phyloP scores from a whole-genome alignment of 2,797 vertebrate species.

The Lithobates pipiens region DNA sequence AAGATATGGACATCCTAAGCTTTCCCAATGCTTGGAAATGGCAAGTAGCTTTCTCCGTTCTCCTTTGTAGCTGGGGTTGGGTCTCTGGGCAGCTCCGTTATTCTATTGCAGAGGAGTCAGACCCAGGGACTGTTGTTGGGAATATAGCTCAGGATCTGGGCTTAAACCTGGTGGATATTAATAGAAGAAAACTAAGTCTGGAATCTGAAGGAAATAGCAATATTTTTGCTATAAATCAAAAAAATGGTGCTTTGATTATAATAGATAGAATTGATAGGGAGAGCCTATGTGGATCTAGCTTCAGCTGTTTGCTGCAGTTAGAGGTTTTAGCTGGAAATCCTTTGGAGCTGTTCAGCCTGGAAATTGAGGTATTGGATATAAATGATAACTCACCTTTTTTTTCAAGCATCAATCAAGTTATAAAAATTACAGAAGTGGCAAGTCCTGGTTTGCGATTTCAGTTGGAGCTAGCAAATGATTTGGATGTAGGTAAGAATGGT shows the following conservation, averaged over 20 bases:
- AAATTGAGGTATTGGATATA: slow-evolving; percentile 72
- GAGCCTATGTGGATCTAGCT: slow-evolving; percentile 68
- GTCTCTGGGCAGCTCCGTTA: slow-evolving; percentile 87
- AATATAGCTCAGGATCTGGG: slow-evolving; percentile 66
- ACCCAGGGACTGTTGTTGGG: slow-evolving; percentile 69
- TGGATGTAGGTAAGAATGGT: slow-evolving; percentile 67
- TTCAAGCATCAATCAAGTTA: slow-evolving; percentile 64
- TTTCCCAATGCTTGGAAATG: slow-evolving; percentile 82
- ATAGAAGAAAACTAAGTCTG: slow-evolving; percentile 68
- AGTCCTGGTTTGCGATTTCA: slow-evolving; percentile 69
- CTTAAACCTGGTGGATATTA: slow-evolving; percentile 63
- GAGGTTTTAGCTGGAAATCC: slow-evolving; percentile 70
- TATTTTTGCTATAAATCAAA: slow-evolving; percentile 72
- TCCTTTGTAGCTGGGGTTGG: slow-evolving; percentile 80
- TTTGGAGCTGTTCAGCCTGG: slow-evolving; percentile 68
- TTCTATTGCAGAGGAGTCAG: slow-evolving; percentile 89
- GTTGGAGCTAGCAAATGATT: slow-evolving; percentile 70
- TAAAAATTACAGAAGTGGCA: slow-evolving; percentile 71
- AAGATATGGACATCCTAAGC: slow-evolving; percentile 62
- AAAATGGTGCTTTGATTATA: slow-evolving; percentile 68
- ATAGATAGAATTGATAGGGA: slow-evolving; percentile 70
- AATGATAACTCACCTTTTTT: slow-evolving; percentile 71
- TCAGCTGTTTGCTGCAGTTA: slow-evolving; percentile 69
- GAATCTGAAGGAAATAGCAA: slow-evolving; percentile 68
- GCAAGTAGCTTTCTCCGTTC: slow-evolving; percentile 87